Percentiles rank a stretch among this genome's conserved stretches.
These are phyloP conservation scores for Gallinago solitaria DNA, from an alignment of 2,797 vertebrate species.

Conservation along the genomic window DNA sequence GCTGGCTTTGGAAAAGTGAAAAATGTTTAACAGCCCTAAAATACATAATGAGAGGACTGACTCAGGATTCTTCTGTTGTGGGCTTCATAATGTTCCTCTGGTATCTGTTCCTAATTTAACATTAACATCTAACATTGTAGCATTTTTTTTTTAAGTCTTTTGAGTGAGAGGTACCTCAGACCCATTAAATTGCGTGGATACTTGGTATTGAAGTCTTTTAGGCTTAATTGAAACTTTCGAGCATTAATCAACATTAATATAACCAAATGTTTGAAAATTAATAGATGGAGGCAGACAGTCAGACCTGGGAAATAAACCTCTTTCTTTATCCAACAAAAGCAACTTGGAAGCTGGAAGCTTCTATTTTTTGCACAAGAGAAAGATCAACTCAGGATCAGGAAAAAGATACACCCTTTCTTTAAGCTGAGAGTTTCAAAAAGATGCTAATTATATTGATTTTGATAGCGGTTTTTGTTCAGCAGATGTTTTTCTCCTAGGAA, in stretches of 20 bases:
- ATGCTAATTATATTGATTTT: conserved; percentile 45
- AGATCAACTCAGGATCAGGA: neutral
- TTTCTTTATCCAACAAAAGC: neutral
- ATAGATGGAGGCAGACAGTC: neutral
- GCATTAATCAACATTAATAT: neutral
- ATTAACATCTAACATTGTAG: neutral
- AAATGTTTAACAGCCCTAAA: neutral
- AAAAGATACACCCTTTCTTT: conserved; percentile 14
- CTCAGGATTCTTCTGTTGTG: neutral
- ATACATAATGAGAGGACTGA: neutral
- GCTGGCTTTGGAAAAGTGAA: neutral
- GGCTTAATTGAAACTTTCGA: neutral
- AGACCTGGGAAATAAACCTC: neutral
- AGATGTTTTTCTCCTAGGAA: conserved; percentile 46
- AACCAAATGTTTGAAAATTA: neutral
- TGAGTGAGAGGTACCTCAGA: neutral
- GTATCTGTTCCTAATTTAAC: neutral
- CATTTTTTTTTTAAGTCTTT: neutral
- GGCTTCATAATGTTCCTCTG: rapidly evolving
- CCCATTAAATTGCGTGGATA: neutral
- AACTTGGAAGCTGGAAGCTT: neutral
- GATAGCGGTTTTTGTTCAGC: conserved; percentile 19
- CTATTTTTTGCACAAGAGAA: neutral
- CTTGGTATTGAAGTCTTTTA: neutral
- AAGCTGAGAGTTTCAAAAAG: neutral